Conservation (phyloP, 2,113 vertebrate species). For the Gallinago jamesoni region DNA sequence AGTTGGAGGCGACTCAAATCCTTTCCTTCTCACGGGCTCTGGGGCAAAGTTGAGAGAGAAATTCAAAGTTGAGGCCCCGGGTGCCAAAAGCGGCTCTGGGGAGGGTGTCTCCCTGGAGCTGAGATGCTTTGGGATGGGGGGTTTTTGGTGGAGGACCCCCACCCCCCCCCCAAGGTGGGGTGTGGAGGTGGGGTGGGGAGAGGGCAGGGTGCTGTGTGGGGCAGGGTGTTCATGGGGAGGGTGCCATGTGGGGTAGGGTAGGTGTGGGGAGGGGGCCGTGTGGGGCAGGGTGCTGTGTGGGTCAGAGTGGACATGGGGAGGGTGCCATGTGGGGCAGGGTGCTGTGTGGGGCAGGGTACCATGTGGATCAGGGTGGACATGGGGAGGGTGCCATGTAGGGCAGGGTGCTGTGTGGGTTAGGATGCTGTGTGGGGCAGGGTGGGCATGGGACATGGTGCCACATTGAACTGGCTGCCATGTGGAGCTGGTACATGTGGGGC, state of each 20-base stretch:
- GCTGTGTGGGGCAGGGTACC: neutral
- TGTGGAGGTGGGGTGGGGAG: neutral
- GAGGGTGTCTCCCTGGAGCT: neutral
- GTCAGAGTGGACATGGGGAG: neutral
- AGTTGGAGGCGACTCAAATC: constrained; percentile 22
- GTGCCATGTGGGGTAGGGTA: neutral
- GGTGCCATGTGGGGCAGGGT: neutral
- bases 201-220: neutral
- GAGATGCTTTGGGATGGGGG: neutral
- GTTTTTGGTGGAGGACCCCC: neutral
- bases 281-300: neutral
- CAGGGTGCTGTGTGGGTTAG: neutral
- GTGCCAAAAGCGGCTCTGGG: neutral
- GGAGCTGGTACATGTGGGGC: too few species aligned
- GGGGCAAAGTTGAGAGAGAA: constrained; percentile 43
- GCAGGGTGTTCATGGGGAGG: too few species aligned
- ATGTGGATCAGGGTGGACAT: too few species aligned
- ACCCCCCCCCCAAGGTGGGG: rapidly evolving
- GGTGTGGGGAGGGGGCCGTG: too few species aligned
- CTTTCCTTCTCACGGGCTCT: constrained; percentile 8
- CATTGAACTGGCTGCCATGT: too few species aligned
- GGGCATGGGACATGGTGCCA: too few species aligned
- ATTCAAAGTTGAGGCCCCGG: neutral
- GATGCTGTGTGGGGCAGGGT: too few species aligned
- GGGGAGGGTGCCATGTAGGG: too few species aligned